Evolutionary conservation across 2,888 invertebrate genomes (phyloP), one percentile per base, ranked within the genome.

Genomic region (Erannis defoliaria): DNA sequence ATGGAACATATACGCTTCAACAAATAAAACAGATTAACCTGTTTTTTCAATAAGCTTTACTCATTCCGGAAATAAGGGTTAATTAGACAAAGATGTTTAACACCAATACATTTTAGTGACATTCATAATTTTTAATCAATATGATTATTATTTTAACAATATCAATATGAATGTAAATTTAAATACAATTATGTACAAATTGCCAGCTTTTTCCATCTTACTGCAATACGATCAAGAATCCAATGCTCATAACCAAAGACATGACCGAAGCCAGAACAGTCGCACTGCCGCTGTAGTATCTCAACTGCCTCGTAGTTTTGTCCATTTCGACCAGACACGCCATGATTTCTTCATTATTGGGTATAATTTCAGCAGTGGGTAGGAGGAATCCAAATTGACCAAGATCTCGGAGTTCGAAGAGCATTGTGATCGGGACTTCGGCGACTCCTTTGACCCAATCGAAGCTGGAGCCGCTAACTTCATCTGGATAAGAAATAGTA

Each of bases 401-500:
- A 0, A 81, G 80, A 70, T 95, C 95, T 16, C 94, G 77, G 1
- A 95, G 84, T 73, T 95, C 95, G 37, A 94, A 91, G 0, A 94
- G 92, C 70, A 90, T 93, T 0, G 93, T 82, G 53, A 94, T 92
- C 0, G 94, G 94, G 0, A 94, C 82, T 0, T 93, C 87, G 0
- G 89, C 88, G 0, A 80, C 85, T 0, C 92, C 94, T 71, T 94
- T 93, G 0, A 92, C 94, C 93, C 94, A 95, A 73, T 95, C 95
- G 50, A 90, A 87, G 55, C 89, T 90, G 5, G 87, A 82, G 0
- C 93, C 93, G 9, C 84, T 86, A 5, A 87, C 86, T 40, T 74
- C 79, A 66, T 93, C 92, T 93, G 78, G 33, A 73, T 81, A 51
- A 31, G 31, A 46, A 10, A 31, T 12, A 18, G 18, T n/a, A 38